Percentiles rank a stretch among this genome's conserved stretches.
Conservation (phyloP, 92 coral and sea anemone species). For the Porites evermanni region DNA sequence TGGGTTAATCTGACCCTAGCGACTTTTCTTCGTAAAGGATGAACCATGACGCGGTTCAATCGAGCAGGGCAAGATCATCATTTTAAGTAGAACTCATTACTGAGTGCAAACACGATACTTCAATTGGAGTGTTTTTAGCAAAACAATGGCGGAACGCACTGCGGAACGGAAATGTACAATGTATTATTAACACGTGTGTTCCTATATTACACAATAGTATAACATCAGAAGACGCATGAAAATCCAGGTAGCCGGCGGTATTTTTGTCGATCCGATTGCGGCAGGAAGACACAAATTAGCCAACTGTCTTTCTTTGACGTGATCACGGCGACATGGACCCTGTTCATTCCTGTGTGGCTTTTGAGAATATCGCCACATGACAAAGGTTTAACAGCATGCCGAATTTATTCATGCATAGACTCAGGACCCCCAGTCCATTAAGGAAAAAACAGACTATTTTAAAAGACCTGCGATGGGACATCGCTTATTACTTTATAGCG, state of each 20-base stretch:
- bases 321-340: background rate
- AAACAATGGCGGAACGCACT: slow-evolving; percentile 24
- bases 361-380: background rate
- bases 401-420: background rate
- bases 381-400: background rate
- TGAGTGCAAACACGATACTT: slow-evolving; percentile 38
- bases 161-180: slow-evolving; percentile 60
- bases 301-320: background rate
- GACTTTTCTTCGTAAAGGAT: slow-evolving; percentile 5
- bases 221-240: slow-evolving; percentile 18
- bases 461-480: background rate
- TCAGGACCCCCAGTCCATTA: background rate
- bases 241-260: background rate
- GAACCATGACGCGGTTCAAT: slow-evolving; percentile 3
- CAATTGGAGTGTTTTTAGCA: slow-evolving; percentile 37
- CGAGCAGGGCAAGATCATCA: slow-evolving; percentile 10
- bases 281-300: slow-evolving; percentile 9
- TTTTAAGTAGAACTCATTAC: slow-evolving; percentile 32
- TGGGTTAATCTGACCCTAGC: background rate
- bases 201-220: slow-evolving; percentile 11
- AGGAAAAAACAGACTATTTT: background rate
- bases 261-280: background rate
- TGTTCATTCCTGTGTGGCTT: background rate
- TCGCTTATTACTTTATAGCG: background rate
- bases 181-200: slow-evolving; percentile 29